Evolutionary conservation across 2,888 invertebrate genomes (phyloP), one percentile per base, ranked within the genome.

Genomic region (Acanthococcus lagerstroemiae): DNA sequence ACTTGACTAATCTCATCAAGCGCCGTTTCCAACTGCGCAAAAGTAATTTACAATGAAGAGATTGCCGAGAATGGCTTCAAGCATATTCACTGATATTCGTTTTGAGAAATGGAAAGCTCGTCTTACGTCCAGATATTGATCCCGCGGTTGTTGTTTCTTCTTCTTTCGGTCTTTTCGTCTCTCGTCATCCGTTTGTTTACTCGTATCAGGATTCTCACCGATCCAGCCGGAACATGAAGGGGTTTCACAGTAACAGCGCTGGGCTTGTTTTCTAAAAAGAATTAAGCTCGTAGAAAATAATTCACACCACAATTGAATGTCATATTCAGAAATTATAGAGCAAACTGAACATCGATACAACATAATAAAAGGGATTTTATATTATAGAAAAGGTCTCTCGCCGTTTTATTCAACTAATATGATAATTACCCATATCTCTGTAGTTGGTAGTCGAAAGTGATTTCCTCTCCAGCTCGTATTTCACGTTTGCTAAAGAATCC

Each of bases 391-490:
- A n/a, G n/a, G n/a, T n/a, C n/a, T n/a, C n/a, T n/a, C n/a, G n/a
- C n/a, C n/a, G n/a, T n/a, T n/a, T n/a, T n/a, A n/a, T n/a, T n/a
- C n/a, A n/a, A n/a, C n/a, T n/a, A n/a, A n/a, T n/a, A n/a, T n/a
- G n/a, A 37, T 4, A 75, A 81, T 78, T 77, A 90, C 90, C 93
- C 96, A 79, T 95, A 96, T 74, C 94, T 82, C 77, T 97, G 93
- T 77, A 96, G 95, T 77, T 95, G 90, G 77, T 99, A 99, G 77
- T 99, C 96, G 77, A 99, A 99, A 0, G 96, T 97, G 60, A 99
- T 87, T 78, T 99, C 99, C 76, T 97, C 95, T 0, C 93, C 93
- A 0, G 84, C 82, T 57, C 81, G 76, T 67, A 99, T 89, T 27
- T 84, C 83, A 70, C 88, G 82, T 69, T 86, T 87, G 71, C 95